Percentiles rank a stretch among this genome's conserved stretches.
phyloP scores from a whole-genome alignment of 1,140 invertebrate genomes.

The Hyphantria cunea region DNA sequence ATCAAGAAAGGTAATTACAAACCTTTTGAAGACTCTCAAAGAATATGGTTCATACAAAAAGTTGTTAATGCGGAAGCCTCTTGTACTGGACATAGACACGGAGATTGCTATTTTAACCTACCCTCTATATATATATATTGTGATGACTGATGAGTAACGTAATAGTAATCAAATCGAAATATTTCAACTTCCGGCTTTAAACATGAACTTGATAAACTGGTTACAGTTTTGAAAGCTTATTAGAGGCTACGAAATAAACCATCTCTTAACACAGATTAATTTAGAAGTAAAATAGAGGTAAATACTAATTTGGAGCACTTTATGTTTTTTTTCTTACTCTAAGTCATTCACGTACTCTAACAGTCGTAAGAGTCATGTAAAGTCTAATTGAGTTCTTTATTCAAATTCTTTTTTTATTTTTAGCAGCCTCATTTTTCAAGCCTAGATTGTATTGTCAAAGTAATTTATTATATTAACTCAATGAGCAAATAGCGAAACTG shows the following conservation, averaged over 20 bases:
- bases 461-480: constrained; percentile 7
- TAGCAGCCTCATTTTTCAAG: constrained; percentile 6
- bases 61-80: no score
- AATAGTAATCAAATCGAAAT: not conserved
- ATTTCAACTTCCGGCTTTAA: constrained; percentile 1
- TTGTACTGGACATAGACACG: no score
- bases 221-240: constrained; percentile 6
- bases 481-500: not conserved
- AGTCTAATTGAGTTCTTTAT: constrained; percentile 15
- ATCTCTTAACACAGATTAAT: not conserved
- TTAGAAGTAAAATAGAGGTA: not conserved
- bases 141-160: not conserved
- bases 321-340: constrained; percentile 9
- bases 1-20: no score
- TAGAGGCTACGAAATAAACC: not conserved
- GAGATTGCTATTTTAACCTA: no score
- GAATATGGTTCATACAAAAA: no score
- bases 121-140: no score
- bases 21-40: no score
- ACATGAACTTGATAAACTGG: not conserved
- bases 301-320: constrained; percentile 4
- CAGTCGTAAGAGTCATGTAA: constrained; percentile 2
- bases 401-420: constrained; percentile 17
- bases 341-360: constrained; percentile 4
- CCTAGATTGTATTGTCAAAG: constrained; percentile 17